These are phyloP conservation scores for Paedocypris micromegethes DNA, from an alignment of 2,797 vertebrate species.

Conservation along the genomic window DNA sequence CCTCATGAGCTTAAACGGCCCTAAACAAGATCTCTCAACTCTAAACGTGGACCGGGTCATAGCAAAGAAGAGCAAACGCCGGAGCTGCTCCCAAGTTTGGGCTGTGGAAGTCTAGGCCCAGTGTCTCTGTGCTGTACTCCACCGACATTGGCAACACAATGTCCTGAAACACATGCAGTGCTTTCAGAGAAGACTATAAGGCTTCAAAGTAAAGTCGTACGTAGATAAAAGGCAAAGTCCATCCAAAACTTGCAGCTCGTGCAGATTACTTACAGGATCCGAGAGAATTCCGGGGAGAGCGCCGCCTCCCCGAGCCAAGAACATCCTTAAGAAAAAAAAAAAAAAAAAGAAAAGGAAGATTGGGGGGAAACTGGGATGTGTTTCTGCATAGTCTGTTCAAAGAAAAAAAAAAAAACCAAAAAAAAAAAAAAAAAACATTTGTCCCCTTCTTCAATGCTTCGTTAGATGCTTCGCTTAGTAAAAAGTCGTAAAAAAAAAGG, in stretches of 20 bases:
- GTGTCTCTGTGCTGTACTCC: constrained; percentile 35
- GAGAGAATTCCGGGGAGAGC: constrained; percentile 23
- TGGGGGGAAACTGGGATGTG: constrained; percentile 54
- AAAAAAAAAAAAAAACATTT: constrained; percentile 44
- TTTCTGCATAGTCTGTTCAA: constrained; percentile 76
- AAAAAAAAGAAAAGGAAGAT: constrained; percentile 32
- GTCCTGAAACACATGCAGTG: constrained; percentile 47
- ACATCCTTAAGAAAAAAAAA: constrained; percentile 20
- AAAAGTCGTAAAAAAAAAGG: constrained; percentile 53
- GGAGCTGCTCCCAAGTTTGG: constrained; percentile 11
- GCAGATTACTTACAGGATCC: constrained; percentile 47
- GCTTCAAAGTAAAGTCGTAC: constrained; percentile 61
- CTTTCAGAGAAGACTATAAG: constrained; percentile 65
- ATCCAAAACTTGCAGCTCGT: constrained; percentile 48
- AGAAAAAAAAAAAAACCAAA: too few relatives aligned
- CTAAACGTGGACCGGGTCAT: constrained; percentile 2
- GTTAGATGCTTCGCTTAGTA: constrained; percentile 61
- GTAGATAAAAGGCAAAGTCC: constrained; percentile 55
- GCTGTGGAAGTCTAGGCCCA: constrained; percentile 16
- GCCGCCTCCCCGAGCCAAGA: constrained; percentile 37
- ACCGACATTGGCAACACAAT: constrained; percentile 37
- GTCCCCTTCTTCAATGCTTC: constrained; percentile 56
- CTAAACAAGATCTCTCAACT: constrained; percentile 13
- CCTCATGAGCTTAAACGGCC: constrained; percentile 15
- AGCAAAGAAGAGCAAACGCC: constrained; percentile 10